Evolutionary conservation across 2,113 vertebrate genomes (phyloP).

Genomic region (Anolis sagrei): DNA sequence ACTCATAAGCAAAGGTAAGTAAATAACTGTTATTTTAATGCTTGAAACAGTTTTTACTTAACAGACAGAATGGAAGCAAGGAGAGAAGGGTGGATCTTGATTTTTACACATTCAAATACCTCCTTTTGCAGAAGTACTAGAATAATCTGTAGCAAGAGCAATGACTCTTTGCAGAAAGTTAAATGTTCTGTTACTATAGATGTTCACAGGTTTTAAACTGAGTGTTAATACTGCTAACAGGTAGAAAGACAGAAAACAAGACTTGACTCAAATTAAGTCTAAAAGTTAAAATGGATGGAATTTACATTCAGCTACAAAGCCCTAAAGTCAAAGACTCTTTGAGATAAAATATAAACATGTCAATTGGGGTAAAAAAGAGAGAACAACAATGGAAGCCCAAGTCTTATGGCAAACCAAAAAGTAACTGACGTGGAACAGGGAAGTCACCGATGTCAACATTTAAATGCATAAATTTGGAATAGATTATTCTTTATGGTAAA

Average conservation of each 20-base stretch:
- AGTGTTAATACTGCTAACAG: not conserved
- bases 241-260: not conserved
- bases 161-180: not conserved
- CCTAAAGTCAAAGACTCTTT: not conserved
- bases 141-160: not conserved
- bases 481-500: not conserved
- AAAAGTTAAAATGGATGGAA: not conserved
- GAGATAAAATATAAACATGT: not conserved
- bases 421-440: not conserved
- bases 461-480: not conserved
- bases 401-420: not conserved
- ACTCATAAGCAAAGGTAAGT: not conserved
- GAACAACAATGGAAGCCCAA: too few relatives aligned
- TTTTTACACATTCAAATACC: not conserved
- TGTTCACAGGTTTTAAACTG: not conserved
- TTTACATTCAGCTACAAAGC: not conserved
- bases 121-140: not conserved
- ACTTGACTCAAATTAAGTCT: not conserved
- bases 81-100: not conserved
- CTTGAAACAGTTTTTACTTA: not conserved
- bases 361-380: too few relatives aligned
- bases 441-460: not conserved
- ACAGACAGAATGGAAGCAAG: not conserved
- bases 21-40: not conserved
- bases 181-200: not conserved